These are phyloP conservation scores for Euglossa dilemma DNA, from an alignment of 1,140 invertebrate species.

Conservation along the genomic window DNA sequence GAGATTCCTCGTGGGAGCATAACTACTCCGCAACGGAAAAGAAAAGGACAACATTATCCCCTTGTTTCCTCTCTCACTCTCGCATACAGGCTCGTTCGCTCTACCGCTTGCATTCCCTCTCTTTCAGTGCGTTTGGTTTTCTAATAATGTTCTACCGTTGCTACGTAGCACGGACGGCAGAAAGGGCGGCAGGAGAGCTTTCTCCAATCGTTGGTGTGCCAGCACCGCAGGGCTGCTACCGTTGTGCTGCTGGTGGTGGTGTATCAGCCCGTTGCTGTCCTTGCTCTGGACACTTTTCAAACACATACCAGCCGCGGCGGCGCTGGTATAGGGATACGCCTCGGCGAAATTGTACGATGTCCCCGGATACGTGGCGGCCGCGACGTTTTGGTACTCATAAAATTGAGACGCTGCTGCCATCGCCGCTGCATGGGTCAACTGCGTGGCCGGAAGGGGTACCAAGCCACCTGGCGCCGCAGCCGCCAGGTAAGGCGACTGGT, in stretches of 20 bases:
- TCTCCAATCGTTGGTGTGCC: constrained; percentile 76
- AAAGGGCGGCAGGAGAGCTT: constrained; percentile 78
- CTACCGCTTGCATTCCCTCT: constrained; percentile 15
- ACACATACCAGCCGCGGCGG: constrained; percentile 83
- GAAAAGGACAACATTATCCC: background rate
- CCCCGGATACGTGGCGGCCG: constrained; percentile 86
- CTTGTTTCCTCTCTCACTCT: background rate
- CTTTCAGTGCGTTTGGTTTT: constrained; percentile 32
- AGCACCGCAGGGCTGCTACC: constrained; percentile 67
- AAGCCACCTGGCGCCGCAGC: constrained; percentile 85
- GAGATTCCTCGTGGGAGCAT: constrained; percentile 20
- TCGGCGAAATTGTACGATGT: constrained; percentile 89
- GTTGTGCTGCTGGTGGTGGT: constrained; percentile 58
- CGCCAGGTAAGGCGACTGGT: constrained; percentile 87
- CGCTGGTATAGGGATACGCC: constrained; percentile 86
- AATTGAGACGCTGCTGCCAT: constrained; percentile 88
- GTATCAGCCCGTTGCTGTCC: constrained; percentile 56
- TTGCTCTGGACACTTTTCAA: constrained; percentile 74
- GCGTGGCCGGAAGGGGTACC: constrained; percentile 85
- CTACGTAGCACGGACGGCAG: constrained; percentile 78
- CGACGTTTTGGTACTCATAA: constrained; percentile 88
- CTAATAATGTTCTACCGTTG: constrained; percentile 78
- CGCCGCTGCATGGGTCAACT: constrained; percentile 88
- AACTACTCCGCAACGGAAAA: constrained; percentile 1
- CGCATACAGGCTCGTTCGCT: background rate